These are phyloP conservation scores for Eristalinus sepulchralis DNA, from an alignment of 2,888 invertebrate genomes.

Conservation along the genomic window DNA sequence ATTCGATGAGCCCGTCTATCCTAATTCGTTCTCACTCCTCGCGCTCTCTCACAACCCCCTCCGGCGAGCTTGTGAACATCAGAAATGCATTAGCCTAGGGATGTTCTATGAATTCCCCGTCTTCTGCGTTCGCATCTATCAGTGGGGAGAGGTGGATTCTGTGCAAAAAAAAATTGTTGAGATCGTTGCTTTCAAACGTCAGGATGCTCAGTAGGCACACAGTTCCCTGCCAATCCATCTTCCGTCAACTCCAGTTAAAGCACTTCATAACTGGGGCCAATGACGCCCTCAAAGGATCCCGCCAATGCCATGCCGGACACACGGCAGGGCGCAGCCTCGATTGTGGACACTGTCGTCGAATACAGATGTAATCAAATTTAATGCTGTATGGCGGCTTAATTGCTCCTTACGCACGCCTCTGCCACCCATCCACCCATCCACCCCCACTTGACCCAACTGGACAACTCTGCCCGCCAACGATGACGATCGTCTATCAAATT, in stretches of 20 bases:
- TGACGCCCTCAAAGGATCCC: slow-evolving; percentile 13
- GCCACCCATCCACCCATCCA: not conserved
- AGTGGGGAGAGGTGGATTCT: too few relatives aligned
- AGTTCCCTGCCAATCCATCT: too few relatives aligned
- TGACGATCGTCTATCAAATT: slow-evolving; percentile 24
- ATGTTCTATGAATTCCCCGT: slow-evolving; percentile 23
- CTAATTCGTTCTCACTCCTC: too few relatives aligned
- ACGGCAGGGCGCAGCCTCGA: not conserved
- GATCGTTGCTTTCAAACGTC: not conserved
- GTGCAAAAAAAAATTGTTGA: not conserved
- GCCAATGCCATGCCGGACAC: not conserved
- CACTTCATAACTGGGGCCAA: slow-evolving; percentile 20
- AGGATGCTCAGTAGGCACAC: slow-evolving; percentile 17
- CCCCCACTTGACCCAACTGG: not conserved
- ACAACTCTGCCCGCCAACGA: not conserved
- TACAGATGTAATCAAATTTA: slow-evolving; percentile 59
- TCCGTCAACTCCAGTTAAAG: not conserved
- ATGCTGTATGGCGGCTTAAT: slow-evolving; percentile 47
- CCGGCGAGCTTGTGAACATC: slow-evolving; percentile 37
- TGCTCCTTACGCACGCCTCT: slow-evolving; percentile 20
- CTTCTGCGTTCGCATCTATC: not conserved
- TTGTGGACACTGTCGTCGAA: slow-evolving; percentile 40
- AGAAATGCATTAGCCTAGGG: slow-evolving; percentile 65
- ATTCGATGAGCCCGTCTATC: slow-evolving; percentile 7
- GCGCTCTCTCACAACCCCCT: not conserved